A percentile compares a stretch with the other conserved stretches of the same genome.
These are phyloP conservation scores for Cotesia typhae DNA, from an alignment of 1,140 invertebrate genomes.

Conservation along the genomic window DNA sequence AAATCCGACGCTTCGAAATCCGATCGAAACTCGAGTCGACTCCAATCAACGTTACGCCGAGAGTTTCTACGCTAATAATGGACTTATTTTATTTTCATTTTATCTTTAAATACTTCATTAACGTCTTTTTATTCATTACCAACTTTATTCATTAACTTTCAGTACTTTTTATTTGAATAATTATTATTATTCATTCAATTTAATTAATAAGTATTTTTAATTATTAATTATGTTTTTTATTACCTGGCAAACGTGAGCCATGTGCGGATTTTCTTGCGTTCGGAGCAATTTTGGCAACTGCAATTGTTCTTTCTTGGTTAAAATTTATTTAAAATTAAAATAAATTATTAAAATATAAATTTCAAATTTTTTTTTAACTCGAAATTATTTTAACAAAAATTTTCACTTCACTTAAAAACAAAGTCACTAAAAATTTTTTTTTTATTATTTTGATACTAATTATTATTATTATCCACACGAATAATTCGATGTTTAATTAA, in stretches of 20 bases:
- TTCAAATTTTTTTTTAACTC: background rate
- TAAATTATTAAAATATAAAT: too few species aligned
- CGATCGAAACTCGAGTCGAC: constrained; percentile 41
- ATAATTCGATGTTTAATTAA: too few species aligned
- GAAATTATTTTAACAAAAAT: background rate
- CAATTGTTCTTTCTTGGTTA: background rate
- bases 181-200: too few species aligned
- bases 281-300: constrained; percentile 49
- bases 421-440: background rate
- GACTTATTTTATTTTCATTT: constrained; percentile 5
- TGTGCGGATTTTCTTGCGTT: constrained; percentile 47
- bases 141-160: constrained; percentile 1
- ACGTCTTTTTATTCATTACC: constrained; percentile 8
- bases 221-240: constrained; percentile 14
- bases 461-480: too few species aligned
- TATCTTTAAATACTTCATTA: constrained; percentile 12
- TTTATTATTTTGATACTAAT: too few species aligned
- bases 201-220: background rate
- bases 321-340: too few species aligned
- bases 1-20: constrained; percentile 43
- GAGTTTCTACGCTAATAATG: constrained; percentile 26
- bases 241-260: constrained; percentile 41
- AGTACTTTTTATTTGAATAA: too few species aligned
- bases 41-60: constrained; percentile 34
- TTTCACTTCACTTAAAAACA: constrained; percentile 1